Evolutionary conservation across 1,140 invertebrate genomes (phyloP).

Genomic region (Halictus rubicundus): DNA sequence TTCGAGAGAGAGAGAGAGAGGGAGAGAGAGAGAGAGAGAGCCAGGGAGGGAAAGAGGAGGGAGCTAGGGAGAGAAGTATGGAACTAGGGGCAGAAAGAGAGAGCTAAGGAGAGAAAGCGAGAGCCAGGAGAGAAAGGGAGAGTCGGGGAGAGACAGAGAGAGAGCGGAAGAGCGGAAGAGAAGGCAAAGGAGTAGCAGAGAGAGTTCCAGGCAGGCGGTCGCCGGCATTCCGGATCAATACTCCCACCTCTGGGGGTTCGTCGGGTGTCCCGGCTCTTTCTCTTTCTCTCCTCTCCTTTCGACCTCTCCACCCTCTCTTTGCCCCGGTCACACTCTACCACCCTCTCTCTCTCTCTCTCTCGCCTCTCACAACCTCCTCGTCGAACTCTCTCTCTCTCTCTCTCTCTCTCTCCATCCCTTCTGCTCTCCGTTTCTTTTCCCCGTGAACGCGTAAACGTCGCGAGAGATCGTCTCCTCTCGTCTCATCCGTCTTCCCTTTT

Average conservation of each 20-base stretch:
- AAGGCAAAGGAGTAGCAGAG: slow-evolving; percentile 57
- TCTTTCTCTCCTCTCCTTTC: slow-evolving; percentile 36
- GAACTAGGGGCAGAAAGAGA: no score
- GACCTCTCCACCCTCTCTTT: neutral
- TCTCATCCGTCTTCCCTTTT: neutral
- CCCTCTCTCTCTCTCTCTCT: slow-evolving; percentile 24
- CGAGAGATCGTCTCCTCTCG: neutral
- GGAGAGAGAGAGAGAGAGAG: neutral
- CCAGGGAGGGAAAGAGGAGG: no score
- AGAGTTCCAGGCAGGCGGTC: slow-evolving; percentile 70
- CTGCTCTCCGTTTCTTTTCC: neutral
- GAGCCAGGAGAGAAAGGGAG: neutral
- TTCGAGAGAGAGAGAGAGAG: neutral
- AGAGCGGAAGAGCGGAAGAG: slow-evolving; percentile 45
- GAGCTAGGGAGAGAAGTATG: no score
- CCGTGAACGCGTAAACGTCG: no score
- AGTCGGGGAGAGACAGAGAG: neutral
- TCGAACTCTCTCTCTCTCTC: no score
- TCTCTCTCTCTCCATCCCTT: slow-evolving; percentile 20
- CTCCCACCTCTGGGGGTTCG: slow-evolving; percentile 70
- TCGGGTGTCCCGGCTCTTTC: slow-evolving; percentile 50
- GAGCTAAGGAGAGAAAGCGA: neutral
- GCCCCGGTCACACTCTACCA: slow-evolving; percentile 31
- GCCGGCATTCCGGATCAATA: slow-evolving; percentile 79
- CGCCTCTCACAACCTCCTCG: slow-evolving; percentile 35